Conservation (phyloP, 2,888 invertebrate species). For the Drosophila lacicola region DNA sequence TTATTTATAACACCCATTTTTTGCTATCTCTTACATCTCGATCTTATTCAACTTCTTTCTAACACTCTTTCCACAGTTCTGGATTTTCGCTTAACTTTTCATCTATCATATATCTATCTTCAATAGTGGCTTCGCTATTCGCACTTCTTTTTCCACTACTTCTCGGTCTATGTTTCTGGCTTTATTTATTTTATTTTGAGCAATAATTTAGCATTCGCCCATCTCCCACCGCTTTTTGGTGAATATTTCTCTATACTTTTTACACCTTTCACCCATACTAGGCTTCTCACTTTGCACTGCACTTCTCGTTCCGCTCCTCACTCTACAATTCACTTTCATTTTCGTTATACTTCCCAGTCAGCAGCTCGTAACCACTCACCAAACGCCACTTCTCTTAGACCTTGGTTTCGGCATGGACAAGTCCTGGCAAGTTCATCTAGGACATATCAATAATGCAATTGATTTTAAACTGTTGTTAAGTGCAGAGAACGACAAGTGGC, state of each 20-base stretch:
- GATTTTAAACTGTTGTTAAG: conserved; percentile 75
- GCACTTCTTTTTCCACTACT: not conserved
- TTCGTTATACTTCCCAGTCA: not conserved
- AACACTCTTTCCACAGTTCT: not conserved
- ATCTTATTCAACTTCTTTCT: not conserved
- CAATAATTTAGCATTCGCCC: not conserved
- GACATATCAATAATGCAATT: conserved; percentile 74
- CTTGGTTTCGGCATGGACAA: conserved; percentile 9
- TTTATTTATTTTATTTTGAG: not conserved
- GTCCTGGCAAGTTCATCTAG: conserved; percentile 40
- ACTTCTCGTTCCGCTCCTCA: not conserved
- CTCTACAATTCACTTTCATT: not conserved
- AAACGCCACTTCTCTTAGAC: not conserved
- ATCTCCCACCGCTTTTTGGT: not conserved
- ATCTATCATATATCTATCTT: not conserved
- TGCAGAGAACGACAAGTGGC: conserved; percentile 52
- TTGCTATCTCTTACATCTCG: too few relatives aligned
- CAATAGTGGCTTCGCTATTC: not conserved
- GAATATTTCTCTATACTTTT: not conserved
- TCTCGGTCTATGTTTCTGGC: not conserved
- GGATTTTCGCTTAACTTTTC: too few relatives aligned
- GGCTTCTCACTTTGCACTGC: not conserved
- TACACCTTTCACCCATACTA: too few relatives aligned
- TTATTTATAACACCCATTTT: too few relatives aligned
- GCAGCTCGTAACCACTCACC: not conserved